Evolutionary conservation across 2,888 invertebrate genomes (phyloP).

Genomic region (Caenorhabditis macrosperma): DNA sequence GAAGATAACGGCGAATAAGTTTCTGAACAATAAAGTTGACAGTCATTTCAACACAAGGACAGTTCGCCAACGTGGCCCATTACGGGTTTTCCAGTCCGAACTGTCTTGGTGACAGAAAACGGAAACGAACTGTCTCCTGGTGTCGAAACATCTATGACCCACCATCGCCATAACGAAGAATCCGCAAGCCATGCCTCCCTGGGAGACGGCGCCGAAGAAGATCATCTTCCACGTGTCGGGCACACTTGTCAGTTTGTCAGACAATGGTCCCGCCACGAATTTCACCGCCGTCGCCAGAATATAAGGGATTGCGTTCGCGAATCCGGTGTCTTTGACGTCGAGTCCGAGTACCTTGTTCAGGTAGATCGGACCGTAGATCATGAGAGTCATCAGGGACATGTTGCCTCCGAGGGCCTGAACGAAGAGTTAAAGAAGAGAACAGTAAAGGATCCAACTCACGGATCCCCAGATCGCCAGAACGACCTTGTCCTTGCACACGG

Average conservation of each 20-base stretch:
- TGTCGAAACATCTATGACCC: no score
- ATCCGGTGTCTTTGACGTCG: constrained; percentile 54
- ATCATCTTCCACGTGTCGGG: constrained; percentile 52
- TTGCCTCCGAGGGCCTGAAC: constrained; percentile 53
- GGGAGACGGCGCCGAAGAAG: constrained; percentile 56
- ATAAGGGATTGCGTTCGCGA: constrained; percentile 52
- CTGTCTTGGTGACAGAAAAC: no score
- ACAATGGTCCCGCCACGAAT: constrained; percentile 54
- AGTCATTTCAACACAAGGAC: no score
- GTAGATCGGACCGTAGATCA: constrained; percentile 57
- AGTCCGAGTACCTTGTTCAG: constrained; percentile 47
- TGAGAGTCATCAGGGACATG: constrained; percentile 46
- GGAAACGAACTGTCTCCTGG: no score
- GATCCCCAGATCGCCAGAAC: constrained; percentile 46
- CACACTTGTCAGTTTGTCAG: constrained; percentile 53
- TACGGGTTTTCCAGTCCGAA: no score
- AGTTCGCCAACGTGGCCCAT: no score
- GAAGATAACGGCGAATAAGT: no score
- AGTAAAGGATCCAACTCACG: constrained; percentile 18
- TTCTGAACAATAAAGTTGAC: no score
- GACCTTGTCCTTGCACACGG: constrained; percentile 50
- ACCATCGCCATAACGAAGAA: constrained; percentile 60
- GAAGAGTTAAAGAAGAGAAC: neutral
- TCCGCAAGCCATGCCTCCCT: constrained; percentile 44
- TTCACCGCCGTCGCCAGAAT: constrained; percentile 39